These are phyloP conservation scores for Pediacus dermestoides DNA, from an alignment of 2,888 invertebrate genomes.

Conservation along the genomic window DNA sequence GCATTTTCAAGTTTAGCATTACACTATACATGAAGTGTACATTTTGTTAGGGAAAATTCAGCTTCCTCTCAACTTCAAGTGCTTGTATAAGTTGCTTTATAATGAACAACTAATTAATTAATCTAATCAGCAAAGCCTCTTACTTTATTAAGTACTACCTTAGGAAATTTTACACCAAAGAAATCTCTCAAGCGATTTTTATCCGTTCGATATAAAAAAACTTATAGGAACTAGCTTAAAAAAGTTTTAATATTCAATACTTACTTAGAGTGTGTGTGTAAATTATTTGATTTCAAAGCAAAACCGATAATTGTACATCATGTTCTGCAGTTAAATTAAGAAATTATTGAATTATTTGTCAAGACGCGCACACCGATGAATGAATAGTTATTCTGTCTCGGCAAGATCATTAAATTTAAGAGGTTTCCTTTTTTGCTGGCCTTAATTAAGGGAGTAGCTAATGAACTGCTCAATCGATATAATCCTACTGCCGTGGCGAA, in stretches of 20 bases:
- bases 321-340: too few relatives aligned
- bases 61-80: conserved; percentile 25
- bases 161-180: conserved; percentile 8
- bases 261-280: too few relatives aligned
- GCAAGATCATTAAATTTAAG: conserved; percentile 32
- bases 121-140: conserved; percentile 25
- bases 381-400: conserved; percentile 20
- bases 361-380: too few relatives aligned
- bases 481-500: conserved; percentile 45
- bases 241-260: too few relatives aligned
- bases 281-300: too few relatives aligned
- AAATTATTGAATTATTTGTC: too few relatives aligned
- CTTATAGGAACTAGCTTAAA: too few relatives aligned
- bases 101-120: conserved; percentile 30
- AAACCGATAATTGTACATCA: too few relatives aligned
- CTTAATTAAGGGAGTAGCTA: conserved; percentile 46
- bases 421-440: conserved; percentile 33
- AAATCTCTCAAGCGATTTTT: too few relatives aligned
- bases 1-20: conserved; percentile 28
- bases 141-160: conserved; percentile 25
- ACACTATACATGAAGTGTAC: conserved; percentile 25
- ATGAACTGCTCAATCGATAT: conserved; percentile 48
- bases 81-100: conserved; percentile 26
- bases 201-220: too few relatives aligned
- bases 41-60: conserved; percentile 29